Evolutionary conservation across 2,113 vertebrate species (phyloP), one percentile per base, ranked within the genome.

Genomic region (Polypterus senegalus): DNA sequence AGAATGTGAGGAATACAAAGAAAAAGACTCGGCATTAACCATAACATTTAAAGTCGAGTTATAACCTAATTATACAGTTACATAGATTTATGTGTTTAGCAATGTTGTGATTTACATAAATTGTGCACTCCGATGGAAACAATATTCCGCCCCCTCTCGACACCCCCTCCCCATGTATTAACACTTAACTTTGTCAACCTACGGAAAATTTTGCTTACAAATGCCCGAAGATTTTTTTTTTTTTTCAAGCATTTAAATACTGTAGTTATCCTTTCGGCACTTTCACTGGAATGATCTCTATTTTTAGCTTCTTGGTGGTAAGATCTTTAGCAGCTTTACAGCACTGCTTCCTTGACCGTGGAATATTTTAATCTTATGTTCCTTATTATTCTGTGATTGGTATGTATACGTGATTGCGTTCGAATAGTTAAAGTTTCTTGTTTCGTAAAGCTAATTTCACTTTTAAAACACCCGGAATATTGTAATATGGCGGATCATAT

Each of bases 201-300:
- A 83, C 83, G 55, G n/a, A 83, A 83, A 77, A 81, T 77, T 85
- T 87, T 71, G 78, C 76, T 69, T 67, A 49, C 58, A 71, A 66
- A 54, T 62, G 61, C 55, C 65, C 65, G 68, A 62, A 66, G 59
- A 11, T 61, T 44, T 61, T 46, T 49, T 64, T 57, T 67, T n/a
- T 59, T 58, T 53, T 27, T 27, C 27, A 27, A 27, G 27, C 27
- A 27, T 27, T 27, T 27, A 27, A 27, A 27, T 62, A 64, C 60
- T 54, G 58, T 45, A 63, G 49, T 60, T 51, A 51, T 55, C 54
- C 67, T 62, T 70, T 67, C 48, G 61, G 69, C 65, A 58, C 66
- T 66, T 65, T 69, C 44, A 65, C 59, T 60, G 74, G 74, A 73
- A 73, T 59, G 57, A 66, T 65, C 56, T 59, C 63, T 71, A 64